These are phyloP conservation scores for Ephydatia muelleri DNA, from an alignment of 37 sponge, comb jelly and placozoan species.

Conservation along the genomic window DNA sequence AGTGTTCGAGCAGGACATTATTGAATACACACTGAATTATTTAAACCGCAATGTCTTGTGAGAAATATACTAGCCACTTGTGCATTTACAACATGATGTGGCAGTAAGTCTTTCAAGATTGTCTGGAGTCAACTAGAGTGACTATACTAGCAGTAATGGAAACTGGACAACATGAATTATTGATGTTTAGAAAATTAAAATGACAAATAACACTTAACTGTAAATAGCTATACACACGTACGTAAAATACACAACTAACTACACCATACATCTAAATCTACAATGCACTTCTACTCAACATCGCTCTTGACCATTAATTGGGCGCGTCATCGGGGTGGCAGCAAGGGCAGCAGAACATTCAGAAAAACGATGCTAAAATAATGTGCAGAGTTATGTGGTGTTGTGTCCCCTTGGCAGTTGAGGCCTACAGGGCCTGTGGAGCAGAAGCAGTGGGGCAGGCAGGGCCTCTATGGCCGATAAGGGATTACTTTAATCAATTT, in stretches of 20 bases:
- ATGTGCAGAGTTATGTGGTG: neutral
- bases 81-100: neutral
- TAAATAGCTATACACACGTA: constrained; percentile 1
- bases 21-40: neutral
- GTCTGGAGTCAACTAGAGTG: neutral
- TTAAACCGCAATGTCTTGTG: neutral
- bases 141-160: neutral
- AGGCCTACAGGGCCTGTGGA: neutral
- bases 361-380: neutral
- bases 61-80: constrained; percentile 1
- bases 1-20: constrained; percentile 1
- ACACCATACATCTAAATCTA: constrained; percentile 1
- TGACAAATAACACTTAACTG: constrained; percentile 1
- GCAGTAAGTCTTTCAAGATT: neutral
- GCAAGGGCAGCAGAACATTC: neutral
- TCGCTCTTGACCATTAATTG: constrained; percentile 1
- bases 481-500: constrained; percentile 1
- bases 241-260: constrained; percentile 1
- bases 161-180: neutral
- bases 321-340: neutral
- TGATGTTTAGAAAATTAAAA: neutral
- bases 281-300: constrained; percentile 1
- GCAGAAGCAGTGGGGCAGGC: neutral
- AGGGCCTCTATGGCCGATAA: neutral
- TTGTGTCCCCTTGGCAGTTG: neutral